A percentile compares a stretch with the other conserved stretches of the same genome.
Evolutionary conservation across 2,797 vertebrate genomes (phyloP).

Genomic region (Centropyge bicolor): DNA sequence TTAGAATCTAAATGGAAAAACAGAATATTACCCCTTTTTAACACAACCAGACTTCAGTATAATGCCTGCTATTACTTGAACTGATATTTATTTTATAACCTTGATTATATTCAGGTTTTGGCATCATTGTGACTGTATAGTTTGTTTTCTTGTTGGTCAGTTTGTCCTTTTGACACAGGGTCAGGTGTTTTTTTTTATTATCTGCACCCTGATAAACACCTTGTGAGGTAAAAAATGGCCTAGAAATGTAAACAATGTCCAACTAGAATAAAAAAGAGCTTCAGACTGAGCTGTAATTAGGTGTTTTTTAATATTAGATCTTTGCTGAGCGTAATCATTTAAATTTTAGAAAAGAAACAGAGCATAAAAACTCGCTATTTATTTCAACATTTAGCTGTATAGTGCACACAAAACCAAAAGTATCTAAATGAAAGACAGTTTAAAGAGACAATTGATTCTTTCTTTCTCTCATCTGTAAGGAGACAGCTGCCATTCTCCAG

Average conservation of each 20-base stretch:
- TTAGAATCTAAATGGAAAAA: too few relatives aligned
- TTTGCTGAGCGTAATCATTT: background rate
- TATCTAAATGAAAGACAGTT: background rate
- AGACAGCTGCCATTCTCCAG: background rate
- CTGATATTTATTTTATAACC: background rate
- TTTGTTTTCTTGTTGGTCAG: background rate
- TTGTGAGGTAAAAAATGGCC: background rate
- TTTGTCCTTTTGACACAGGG: too few relatives aligned
- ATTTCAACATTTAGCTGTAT: background rate
- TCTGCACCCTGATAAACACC: background rate
- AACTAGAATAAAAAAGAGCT: too few relatives aligned
- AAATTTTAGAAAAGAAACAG: background rate
- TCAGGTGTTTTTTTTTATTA: background rate
- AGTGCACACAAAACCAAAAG: background rate
- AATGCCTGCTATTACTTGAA: background rate
- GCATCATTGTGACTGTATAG: background rate
- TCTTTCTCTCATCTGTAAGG: background rate
- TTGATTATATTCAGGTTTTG: background rate
- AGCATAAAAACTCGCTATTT: background rate
- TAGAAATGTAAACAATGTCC: background rate
- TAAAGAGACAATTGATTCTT: background rate
- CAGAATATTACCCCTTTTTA: background rate
- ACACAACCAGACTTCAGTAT: background rate
- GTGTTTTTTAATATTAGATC: background rate
- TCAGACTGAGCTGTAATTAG: too few relatives aligned